Evolutionary conservation across 2,797 vertebrate genomes (phyloP), one percentile per base, ranked within the genome.

Genomic region (Champsocephalus gunnari): DNA sequence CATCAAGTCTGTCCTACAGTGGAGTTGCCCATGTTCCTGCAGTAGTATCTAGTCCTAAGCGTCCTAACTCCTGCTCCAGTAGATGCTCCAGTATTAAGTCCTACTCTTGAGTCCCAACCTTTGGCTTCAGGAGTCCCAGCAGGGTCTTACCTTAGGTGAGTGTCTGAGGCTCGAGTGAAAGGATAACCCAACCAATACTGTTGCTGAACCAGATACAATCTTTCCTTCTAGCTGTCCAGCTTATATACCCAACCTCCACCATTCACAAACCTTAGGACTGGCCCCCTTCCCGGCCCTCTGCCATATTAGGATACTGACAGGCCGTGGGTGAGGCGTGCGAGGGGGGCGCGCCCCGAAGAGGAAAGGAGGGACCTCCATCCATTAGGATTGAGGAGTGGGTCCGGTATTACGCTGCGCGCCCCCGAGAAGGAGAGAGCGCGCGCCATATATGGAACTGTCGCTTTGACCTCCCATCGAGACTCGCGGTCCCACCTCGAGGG

Each of bases 361-460:
- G 47, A 75, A 60, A 62, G 56, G 66, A 63, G 77, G 84, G 72
- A 9, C 56, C 57, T 67, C 73, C 77, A 80, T 89, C 84, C 80
- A 70, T 71, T 75, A 73, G 71, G 68, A 56, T 69, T 60, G 80
- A 78, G 65, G 53, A 63, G 77, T 73, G 73, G 83, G 73, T 76
- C 80, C 67, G 61, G 53, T 77, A 72, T 87, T 84, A 88, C 86
- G 85, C 66, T 76, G 88, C 87, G 92, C 90, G 89, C 66, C 45
- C 90, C 87, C 90, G 86, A 69, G 71, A 43, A 58, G 85, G 69
- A 86, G 91, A 92, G 92, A 86, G 86, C 89, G 89, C 94, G 96
- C 94, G 94, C 97, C 98, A 96, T 97, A 97, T 94, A 99, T 96
- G 97, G 98, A 93, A 92, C 90, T 95, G 82, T 96, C 94, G 96